phyloP scores from a whole-genome alignment of 1,140 invertebrate species.

The Drosophila paulistorum region DNA sequence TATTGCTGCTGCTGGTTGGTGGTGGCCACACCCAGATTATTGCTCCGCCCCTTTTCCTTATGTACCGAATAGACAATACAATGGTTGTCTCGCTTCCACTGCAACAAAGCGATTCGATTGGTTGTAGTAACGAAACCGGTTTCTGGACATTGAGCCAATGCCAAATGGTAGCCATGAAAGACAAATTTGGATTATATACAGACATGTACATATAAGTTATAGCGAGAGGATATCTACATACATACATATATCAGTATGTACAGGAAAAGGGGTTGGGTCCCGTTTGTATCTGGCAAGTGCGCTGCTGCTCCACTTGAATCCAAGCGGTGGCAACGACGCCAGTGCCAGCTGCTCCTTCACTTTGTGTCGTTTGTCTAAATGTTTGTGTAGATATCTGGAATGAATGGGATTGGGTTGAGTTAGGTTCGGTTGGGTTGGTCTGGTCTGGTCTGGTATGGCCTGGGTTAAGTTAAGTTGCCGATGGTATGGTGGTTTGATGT shows the following conservation, averaged over 20 bases:
- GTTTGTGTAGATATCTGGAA: constrained; percentile 63
- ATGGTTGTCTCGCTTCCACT: constrained; percentile 58
- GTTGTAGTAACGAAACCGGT: constrained; percentile 38
- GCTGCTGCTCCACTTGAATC: constrained; percentile 54
- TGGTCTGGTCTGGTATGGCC: background rate
- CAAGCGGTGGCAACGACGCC: constrained; percentile 43
- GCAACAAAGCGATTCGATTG: constrained; percentile 46
- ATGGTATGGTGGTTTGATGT: background rate
- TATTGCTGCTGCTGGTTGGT: constrained; percentile 25
- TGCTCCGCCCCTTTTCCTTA: constrained; percentile 53
- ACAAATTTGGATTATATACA: constrained; percentile 2
- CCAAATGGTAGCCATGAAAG: constrained; percentile 45
- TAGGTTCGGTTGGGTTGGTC: constrained; percentile 3
- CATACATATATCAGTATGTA: constrained; percentile 10
- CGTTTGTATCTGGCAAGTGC: constrained; percentile 51
- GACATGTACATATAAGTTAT: constrained; percentile 5
- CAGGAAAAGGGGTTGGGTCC: constrained; percentile 1
- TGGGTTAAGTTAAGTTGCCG: background rate
- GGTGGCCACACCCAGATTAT: constrained; percentile 57
- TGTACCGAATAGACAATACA: constrained; percentile 39
- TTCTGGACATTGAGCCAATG: constrained; percentile 58
- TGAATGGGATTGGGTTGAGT: constrained; percentile 20
- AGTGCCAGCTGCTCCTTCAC: constrained; percentile 61
- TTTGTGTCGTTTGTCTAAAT: constrained; percentile 70
- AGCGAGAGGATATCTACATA: constrained; percentile 24